Conservation (phyloP, 92 coral and sea anemone species). For the Chrysogorgia sp. region DNA sequence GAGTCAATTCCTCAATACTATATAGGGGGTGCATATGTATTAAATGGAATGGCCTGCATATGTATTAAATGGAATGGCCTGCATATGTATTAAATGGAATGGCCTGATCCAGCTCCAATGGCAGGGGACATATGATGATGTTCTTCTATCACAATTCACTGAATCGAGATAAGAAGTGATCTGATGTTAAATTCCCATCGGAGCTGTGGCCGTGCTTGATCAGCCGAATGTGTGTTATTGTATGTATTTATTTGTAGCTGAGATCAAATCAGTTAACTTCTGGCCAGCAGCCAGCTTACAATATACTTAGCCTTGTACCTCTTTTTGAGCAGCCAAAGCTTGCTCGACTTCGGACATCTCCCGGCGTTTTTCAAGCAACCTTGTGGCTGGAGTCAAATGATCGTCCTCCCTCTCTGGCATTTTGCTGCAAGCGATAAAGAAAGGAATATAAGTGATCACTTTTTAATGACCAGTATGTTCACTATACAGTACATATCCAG, state of each 20-base stretch:
- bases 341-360: slow-evolving; percentile 99
- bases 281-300: no score
- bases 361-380: slow-evolving; percentile 93
- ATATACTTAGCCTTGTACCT: no score
- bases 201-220: no score
- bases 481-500: no score
- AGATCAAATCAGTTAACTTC: no score
- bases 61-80: not conserved
- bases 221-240: no score
- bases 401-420: slow-evolving; percentile 99
- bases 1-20: not conserved
- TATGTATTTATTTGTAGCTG: no score
- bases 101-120: no score
- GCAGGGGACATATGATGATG: no score
- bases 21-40: not conserved
- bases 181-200: no score
- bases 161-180: no score
- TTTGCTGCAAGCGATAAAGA: slow-evolving; percentile 62
- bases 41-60: not conserved
- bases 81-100: not conserved
- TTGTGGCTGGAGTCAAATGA: slow-evolving; percentile 97
- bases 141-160: no score
- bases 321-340: slow-evolving; percentile 96
- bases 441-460: slow-evolving; percentile 4
- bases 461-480: slow-evolving; percentile 20